Evolutionary conservation across 2,888 invertebrate genomes (phyloP).

Genomic region (Automeris io): DNA sequence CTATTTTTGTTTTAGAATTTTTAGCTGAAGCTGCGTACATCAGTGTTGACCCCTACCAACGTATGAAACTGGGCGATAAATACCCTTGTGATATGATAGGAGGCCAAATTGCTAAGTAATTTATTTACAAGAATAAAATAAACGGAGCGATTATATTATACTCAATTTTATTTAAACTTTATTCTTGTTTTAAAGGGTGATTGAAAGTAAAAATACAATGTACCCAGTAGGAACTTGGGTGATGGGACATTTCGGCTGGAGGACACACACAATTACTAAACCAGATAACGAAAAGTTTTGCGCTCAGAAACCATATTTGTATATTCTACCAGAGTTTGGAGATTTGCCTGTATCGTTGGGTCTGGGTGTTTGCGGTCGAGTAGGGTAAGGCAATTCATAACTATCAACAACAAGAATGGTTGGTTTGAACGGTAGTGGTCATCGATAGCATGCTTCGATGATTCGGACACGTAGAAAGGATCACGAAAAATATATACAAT

Average conservation of each 20-base stretch:
- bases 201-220: slow-evolving; percentile 78
- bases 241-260: slow-evolving; percentile 82
- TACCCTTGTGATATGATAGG: slow-evolving; percentile 80
- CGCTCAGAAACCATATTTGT: slow-evolving; percentile 41
- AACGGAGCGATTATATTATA: slow-evolving; percentile 17
- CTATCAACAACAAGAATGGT: no score
- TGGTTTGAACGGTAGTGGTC: no score
- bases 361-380: slow-evolving; percentile 80
- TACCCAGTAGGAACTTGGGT: slow-evolving; percentile 80
- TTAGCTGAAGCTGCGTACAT: slow-evolving; percentile 80
- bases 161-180: not conserved
- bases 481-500: no score
- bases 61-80: slow-evolving; percentile 51
- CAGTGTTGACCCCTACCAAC: slow-evolving; percentile 83
- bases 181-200: slow-evolving; percentile 64
- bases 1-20: slow-evolving; percentile 67
- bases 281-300: slow-evolving; percentile 39
- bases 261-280: slow-evolving; percentile 74
- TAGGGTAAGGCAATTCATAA: slow-evolving; percentile 70
- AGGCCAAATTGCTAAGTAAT: slow-evolving; percentile 81
- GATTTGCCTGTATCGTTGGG: slow-evolving; percentile 75
- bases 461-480: no score
- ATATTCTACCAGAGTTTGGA: slow-evolving; percentile 73
- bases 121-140: no score
- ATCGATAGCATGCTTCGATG: no score